Evolutionary conservation across 2,113 vertebrate genomes (phyloP).

Genomic region (Dunckerocampus dactyliophorus): DNA sequence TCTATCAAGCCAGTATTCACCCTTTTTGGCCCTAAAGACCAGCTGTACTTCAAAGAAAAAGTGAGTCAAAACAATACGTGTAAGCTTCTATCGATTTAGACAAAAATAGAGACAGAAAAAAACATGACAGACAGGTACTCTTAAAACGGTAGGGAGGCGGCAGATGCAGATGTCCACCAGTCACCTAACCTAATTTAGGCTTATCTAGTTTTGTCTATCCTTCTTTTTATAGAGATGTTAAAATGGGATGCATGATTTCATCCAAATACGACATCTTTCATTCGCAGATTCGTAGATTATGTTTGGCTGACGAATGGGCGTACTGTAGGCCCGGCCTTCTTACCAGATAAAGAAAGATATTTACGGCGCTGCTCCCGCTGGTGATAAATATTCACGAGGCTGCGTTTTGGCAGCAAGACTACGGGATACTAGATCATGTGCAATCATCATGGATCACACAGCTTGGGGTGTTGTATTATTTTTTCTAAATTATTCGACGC

Average conservation of each 20-base stretch:
- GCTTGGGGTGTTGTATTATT: slow-evolving; percentile 1
- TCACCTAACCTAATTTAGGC: too few species aligned
- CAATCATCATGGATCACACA: slow-evolving; percentile 22
- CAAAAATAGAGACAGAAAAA: too few species aligned
- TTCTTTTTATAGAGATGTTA: background rate
- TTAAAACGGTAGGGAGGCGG: too few species aligned
- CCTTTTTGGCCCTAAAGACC: too few species aligned
- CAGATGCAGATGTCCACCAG: too few species aligned
- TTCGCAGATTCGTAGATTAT: background rate
- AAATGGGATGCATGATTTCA: slow-evolving; percentile 1
- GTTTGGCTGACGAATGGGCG: slow-evolving; percentile 5
- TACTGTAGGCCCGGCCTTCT: slow-evolving; percentile 3
- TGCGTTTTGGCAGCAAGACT: slow-evolving; percentile 9
- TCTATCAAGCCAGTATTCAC: too few species aligned
- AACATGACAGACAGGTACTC: too few species aligned
- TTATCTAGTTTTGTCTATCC: background rate
- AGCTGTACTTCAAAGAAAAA: too few species aligned
- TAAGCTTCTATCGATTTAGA: too few species aligned
- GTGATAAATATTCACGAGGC: slow-evolving; percentile 25
- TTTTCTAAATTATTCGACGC: background rate
- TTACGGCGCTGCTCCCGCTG: slow-evolving; percentile 12
- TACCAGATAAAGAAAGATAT: slow-evolving; percentile 15
- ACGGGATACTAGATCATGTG: slow-evolving; percentile 24
- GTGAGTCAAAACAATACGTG: too few species aligned
- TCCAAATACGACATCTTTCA: background rate